Evolutionary conservation across 1,140 invertebrate genomes (phyloP), one percentile per base, ranked within the genome.

Genomic region (Brachionus calyciflorus): DNA sequence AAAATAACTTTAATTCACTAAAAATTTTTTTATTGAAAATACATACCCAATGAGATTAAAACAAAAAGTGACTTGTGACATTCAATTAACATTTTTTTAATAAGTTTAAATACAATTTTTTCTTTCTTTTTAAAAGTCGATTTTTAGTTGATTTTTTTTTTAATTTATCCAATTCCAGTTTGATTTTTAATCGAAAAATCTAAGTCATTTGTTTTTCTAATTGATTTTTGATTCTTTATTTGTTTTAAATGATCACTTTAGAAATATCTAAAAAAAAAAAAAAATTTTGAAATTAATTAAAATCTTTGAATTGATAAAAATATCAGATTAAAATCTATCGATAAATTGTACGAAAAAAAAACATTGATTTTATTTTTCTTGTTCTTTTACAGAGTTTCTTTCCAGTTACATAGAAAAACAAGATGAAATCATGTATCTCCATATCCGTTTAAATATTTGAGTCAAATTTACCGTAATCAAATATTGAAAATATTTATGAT

Each of bases 121-220:
- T 28, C 26, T 28, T 26, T 12, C n/a, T 55, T 3, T 14, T 28
- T 7, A 55, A 55, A 28, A 28, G 28, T 55, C 19, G 24, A 55
- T 55, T 21, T 30, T 14, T 14, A 28, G 28, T 28, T 28, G 53
- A 55, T 55, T 28, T 37, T 37, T 37, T 37, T 9, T 37, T 37
- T 37, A 5, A 5, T 37, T 37, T 37, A 9, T 37, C 9, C 9
- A 5, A 9, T 37, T 37, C 9, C 33, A 37, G 9, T 3, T 37
- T 9, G 9, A 37, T 37, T 37, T 28, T 17, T 17, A n/a, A 49
- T 44, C 10, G 33, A 55, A 33, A 60, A 60, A 17, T 60, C 28
- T 1, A 60, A 60, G 55, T 60, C 55, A 60, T 60, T 60, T 60
- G 55, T 60, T 60, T 57, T 3, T 37, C 37, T 60, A 60, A 60